Percentiles rank a stretch among this genome's conserved stretches.
Conservation (phyloP, 2,797 vertebrate genomes). For the Ataeniobius toweri region DNA sequence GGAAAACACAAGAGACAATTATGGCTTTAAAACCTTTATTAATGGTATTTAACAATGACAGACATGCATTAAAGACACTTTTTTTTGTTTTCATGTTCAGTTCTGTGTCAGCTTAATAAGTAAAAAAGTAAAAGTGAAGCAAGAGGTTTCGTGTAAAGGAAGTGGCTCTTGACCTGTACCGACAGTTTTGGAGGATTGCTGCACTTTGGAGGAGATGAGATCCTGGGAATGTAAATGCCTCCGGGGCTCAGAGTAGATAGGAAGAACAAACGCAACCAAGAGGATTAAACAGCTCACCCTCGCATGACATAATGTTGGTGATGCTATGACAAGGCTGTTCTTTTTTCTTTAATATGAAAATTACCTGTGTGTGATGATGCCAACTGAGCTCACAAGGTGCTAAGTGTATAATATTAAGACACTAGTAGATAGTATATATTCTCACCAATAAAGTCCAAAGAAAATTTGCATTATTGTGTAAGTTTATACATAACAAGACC, state of each 20-base stretch:
- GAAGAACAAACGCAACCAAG: slow-evolving; percentile 19
- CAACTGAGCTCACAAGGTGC: not conserved
- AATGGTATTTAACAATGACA: not conserved
- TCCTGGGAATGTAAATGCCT: slow-evolving; percentile 45
- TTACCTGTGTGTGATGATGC: not conserved
- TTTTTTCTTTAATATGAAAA: not conserved
- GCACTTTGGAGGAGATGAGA: slow-evolving; percentile 17
- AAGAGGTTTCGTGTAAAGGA: slow-evolving; percentile 6
- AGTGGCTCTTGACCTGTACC: slow-evolving; percentile 17
- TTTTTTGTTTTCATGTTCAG: not conserved
- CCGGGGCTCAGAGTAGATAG: slow-evolving; percentile 26
- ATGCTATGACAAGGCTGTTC: not conserved
- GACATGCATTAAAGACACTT: not conserved
- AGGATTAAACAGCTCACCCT: slow-evolving; percentile 8
- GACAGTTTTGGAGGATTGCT: slow-evolving; percentile 10
- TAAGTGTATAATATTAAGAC: slow-evolving; percentile 6
- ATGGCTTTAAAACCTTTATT: slow-evolving; percentile 34
- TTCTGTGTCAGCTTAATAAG: not conserved
- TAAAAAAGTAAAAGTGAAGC: not conserved
- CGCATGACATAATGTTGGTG: not conserved
- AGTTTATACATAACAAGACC: not conserved
- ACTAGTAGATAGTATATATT: not conserved
- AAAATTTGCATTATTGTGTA: not conserved
- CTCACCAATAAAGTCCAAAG: slow-evolving; percentile 26
- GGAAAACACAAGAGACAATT: slow-evolving; percentile 3